Percentiles rank a stretch among this genome's conserved stretches.
phyloP scores from a whole-genome alignment of 23 tunicate species.

The Halocynthia roretzi region DNA sequence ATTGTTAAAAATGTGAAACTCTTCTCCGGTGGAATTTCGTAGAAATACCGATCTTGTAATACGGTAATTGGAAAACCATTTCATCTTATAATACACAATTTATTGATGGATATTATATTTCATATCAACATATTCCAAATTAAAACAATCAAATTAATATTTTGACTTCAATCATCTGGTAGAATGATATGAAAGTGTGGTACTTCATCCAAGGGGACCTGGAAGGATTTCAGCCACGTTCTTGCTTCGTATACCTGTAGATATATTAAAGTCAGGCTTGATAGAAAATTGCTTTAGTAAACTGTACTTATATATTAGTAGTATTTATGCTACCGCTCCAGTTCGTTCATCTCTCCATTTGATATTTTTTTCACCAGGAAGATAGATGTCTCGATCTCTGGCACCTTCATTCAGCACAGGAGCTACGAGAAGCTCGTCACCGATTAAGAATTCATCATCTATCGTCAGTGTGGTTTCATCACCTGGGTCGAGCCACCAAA shows the following conservation, averaged over 20 bases:
- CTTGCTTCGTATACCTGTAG: slow-evolving; percentile 2
- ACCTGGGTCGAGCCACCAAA: slow-evolving; percentile 62
- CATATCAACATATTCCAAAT: no score
- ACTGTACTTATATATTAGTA: neutral
- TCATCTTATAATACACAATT: no score
- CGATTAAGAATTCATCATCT: slow-evolving; percentile 80
- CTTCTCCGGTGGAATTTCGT: no score
- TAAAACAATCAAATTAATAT: no score
- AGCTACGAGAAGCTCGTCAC: slow-evolving; percentile 64
- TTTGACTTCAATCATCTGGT: no score
- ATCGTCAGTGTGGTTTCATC: slow-evolving; percentile 46
- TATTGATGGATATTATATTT: no score
- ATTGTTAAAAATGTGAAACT: no score
- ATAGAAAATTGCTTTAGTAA: neutral
- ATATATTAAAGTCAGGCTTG: neutral
- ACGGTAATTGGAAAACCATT: no score
- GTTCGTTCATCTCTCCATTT: slow-evolving; percentile 12
- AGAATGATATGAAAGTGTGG: neutral
- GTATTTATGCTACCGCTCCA: neutral
- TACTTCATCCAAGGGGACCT: slow-evolving; percentile 3
- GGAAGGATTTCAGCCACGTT: neutral
- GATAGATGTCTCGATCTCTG: slow-evolving; percentile 54
- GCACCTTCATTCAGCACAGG: slow-evolving; percentile 49
- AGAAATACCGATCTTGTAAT: no score
- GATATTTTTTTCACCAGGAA: slow-evolving; percentile 38